A percentile compares a stretch with the other conserved stretches of the same genome.
phyloP scores from a whole-genome alignment of 2,888 invertebrate genomes.

The Eupithecia abbreviata region DNA sequence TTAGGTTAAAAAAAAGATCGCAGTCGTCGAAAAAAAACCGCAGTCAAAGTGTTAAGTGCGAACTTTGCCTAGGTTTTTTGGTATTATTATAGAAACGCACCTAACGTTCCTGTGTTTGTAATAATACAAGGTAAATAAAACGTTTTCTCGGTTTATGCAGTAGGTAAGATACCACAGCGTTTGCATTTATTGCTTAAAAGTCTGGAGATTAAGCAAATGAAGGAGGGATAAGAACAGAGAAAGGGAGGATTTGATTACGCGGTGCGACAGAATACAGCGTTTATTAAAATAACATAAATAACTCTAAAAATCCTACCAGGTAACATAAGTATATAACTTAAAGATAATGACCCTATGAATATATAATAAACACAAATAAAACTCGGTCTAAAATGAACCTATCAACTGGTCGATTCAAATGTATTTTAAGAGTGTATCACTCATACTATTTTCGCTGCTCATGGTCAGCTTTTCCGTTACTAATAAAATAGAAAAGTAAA shows the following conservation, averaged over 20 bases:
- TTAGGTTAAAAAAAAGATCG: too few relatives aligned
- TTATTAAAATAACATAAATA: conserved; percentile 23
- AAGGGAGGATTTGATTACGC: conserved; percentile 46
- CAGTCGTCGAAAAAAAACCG: too few relatives aligned
- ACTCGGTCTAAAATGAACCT: background rate
- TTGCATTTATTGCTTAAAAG: conserved; percentile 35
- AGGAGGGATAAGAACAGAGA: conserved; percentile 43
- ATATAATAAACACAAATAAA: background rate
- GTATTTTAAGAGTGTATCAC: too few relatives aligned
- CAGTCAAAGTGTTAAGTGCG: too few relatives aligned
- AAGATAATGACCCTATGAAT: too few relatives aligned
- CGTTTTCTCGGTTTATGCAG: background rate
- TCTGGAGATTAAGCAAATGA: conserved; percentile 45
- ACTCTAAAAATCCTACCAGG: background rate
- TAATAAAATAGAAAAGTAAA: too few relatives aligned
- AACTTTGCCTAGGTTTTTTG: background rate
- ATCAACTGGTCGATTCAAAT: too few relatives aligned
- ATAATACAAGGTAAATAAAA: background rate
- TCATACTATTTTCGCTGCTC: too few relatives aligned
- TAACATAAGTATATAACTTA: background rate
- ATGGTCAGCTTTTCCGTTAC: too few relatives aligned
- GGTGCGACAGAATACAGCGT: conserved; percentile 39
- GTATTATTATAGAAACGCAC: background rate
- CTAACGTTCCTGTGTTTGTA: background rate
- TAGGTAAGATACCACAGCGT: conserved; percentile 28